phyloP scores from a whole-genome alignment of 2,113 vertebrate species.

The Gnathonemus echidnorhynchus region DNA sequence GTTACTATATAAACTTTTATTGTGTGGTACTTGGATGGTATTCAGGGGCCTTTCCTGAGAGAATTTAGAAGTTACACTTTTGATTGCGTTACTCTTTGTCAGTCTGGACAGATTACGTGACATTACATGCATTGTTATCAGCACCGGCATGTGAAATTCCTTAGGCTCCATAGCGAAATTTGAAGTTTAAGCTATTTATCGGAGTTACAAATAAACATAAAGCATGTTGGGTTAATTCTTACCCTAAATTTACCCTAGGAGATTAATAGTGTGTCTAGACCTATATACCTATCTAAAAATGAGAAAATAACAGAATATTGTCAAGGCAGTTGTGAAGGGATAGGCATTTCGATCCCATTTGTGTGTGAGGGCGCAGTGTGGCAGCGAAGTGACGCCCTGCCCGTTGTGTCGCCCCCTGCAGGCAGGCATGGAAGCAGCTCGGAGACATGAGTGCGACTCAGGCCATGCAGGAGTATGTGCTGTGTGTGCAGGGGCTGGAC shows the following conservation, averaged over 20 bases:
- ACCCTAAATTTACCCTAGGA: not conserved
- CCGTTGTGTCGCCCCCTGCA: slow-evolving; percentile 38
- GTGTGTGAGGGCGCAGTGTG: not conserved
- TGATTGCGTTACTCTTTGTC: not conserved
- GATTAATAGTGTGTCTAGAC: not conserved
- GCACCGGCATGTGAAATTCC: not conserved
- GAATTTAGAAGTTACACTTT: not conserved
- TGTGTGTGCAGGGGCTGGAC: slow-evolving; percentile 77
- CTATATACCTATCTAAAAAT: not conserved
- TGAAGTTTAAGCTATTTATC: not conserved
- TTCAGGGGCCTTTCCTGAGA: not conserved
- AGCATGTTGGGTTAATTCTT: not conserved
- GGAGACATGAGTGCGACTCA: slow-evolving; percentile 77
- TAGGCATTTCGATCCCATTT: not conserved
- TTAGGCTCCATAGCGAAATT: not conserved
- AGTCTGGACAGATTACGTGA: not conserved
- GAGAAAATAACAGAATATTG: not conserved
- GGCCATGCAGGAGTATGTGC: slow-evolving; percentile 91
- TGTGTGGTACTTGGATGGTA: not conserved
- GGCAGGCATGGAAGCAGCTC: slow-evolving; percentile 94
- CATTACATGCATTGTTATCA: not conserved
- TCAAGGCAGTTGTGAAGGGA: not conserved
- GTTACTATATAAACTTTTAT: not conserved
- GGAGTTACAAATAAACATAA: not conserved
- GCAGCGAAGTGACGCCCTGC: not conserved